Percentiles rank a stretch among this genome's conserved stretches.
Conservation (phyloP, 37 sponge, comb jelly and placozoan genomes). For the Hexactinellida sp. region DNA sequence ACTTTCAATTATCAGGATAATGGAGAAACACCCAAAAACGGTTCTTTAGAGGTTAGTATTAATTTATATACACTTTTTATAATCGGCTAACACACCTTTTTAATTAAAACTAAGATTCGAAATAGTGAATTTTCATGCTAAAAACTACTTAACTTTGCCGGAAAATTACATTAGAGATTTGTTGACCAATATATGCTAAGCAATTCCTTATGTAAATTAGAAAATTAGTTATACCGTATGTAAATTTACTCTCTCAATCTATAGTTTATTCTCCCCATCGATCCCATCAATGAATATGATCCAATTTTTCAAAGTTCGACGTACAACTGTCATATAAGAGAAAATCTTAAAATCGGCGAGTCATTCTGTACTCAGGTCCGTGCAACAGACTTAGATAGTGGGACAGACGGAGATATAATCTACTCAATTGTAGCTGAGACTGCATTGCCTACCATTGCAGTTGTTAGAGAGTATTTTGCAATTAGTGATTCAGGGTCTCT, state of each 20-base stretch:
- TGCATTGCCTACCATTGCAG: background rate
- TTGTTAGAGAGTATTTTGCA: background rate
- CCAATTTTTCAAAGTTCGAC: background rate
- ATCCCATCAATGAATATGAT: background rate
- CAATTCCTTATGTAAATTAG: too few species aligned
- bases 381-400: background rate
- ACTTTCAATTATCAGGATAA: background rate
- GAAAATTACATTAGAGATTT: too few species aligned
- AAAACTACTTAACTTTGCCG: too few species aligned
- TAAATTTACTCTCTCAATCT: too few species aligned
- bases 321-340: background rate
- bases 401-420: background rate
- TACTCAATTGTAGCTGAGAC: background rate
- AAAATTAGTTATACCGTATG: too few species aligned
- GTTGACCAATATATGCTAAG: too few species aligned
- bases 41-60: background rate
- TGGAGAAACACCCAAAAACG: background rate
- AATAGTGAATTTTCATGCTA: too few species aligned
- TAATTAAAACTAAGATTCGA: too few species aligned
- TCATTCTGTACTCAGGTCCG: background rate
- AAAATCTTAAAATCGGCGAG: background rate
- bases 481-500: background rate
- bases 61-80: too few species aligned
- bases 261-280: background rate
- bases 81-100: too few species aligned